Conservation (phyloP, 2,113 vertebrate species). For the Ceyx melanurus region DNA sequence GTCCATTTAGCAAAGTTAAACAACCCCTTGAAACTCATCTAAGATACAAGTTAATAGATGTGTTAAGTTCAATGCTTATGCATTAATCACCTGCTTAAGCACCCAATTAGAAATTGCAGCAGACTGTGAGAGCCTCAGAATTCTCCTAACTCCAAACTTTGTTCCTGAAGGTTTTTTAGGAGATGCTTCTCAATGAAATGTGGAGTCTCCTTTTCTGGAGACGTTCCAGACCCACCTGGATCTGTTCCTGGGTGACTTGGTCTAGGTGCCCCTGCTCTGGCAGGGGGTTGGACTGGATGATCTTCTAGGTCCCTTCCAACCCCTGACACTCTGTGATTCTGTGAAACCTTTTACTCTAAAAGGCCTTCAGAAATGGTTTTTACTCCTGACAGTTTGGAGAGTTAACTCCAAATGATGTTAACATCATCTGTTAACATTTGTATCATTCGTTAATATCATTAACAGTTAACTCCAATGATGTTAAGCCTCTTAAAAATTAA, state of each 20-base stretch:
- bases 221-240: too few species aligned
- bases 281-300: too few species aligned
- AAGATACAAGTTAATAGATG: not conserved
- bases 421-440: too few species aligned
- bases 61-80: not conserved
- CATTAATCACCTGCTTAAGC: not conserved
- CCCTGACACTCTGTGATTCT: too few species aligned
- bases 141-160: not conserved
- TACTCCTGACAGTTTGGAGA: not conserved
- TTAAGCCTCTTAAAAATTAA: not conserved
- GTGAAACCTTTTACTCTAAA: not conserved
- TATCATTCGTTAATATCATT: not conserved
- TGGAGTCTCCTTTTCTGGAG: too few species aligned
- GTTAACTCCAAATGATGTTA: too few species aligned
- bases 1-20: not conserved
- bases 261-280: too few species aligned
- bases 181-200: not conserved
- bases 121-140: not conserved
- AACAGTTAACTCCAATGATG: not conserved
- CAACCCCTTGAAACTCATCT: not conserved
- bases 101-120: not conserved
- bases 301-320: too few species aligned
- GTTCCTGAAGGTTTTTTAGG: not conserved
- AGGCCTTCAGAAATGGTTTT: not conserved
- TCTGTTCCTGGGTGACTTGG: too few species aligned